A percentile compares a stretch with the other conserved stretches of the same genome.
phyloP scores from a whole-genome alignment of 2,113 vertebrate species.

The Entelurus aequoreus region DNA sequence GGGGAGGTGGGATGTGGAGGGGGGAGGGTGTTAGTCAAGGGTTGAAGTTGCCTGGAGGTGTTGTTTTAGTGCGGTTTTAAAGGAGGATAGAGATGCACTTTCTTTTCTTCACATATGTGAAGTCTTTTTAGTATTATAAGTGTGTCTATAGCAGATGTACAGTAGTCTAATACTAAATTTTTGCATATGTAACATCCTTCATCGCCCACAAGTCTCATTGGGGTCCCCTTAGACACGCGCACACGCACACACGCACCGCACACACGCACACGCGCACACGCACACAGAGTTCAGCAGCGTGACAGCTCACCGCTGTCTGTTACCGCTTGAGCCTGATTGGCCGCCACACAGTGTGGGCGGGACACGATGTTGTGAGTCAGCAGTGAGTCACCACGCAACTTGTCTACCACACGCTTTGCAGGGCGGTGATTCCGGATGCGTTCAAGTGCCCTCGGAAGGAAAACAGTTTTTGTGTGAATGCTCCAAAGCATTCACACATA shows the following conservation, averaged over 20 bases:
- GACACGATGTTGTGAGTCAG: conserved; percentile 50
- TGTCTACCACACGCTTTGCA: conserved; percentile 56
- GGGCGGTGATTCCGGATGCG: conserved; percentile 14
- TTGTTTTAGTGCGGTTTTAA: no score
- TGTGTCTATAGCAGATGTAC: no score
- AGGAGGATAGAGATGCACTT: no score
- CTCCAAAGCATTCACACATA: no score
- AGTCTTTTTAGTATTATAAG: no score
- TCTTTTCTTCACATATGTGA: no score
- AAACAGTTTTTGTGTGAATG: not conserved
- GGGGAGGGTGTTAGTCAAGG: no score
- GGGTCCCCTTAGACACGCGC: conserved; percentile 25
- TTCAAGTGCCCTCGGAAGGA: not conserved
- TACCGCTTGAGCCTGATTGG: conserved; percentile 50
- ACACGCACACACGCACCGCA: not conserved
- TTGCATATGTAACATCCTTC: not conserved
- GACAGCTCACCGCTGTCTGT: conserved; percentile 24
- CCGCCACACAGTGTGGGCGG: conserved; percentile 56
- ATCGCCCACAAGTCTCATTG: conserved; percentile 7
- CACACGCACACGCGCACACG: conserved; percentile 2
- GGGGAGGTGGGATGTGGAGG: no score
- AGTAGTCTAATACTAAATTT: no score
- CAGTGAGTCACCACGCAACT: conserved; percentile 50
- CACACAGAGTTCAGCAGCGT: conserved; percentile 1
- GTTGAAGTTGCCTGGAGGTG: no score